phyloP scores from a whole-genome alignment of 2,113 vertebrate species.

The Datnioides undecimradiatus region DNA sequence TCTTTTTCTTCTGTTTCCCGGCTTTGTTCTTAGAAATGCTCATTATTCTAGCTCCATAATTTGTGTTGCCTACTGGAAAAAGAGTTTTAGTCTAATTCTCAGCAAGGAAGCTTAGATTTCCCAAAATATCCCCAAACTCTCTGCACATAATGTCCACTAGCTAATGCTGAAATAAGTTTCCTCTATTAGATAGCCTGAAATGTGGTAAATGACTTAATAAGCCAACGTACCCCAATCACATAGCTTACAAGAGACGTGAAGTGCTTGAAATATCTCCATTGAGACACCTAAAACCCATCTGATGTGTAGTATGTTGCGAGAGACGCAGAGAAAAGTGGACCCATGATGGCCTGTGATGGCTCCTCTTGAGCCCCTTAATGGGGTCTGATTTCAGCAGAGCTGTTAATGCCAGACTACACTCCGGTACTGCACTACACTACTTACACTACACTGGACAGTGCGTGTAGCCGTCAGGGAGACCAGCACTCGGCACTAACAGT shows the following conservation, averaged over 20 bases:
- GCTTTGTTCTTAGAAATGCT: too few relatives aligned
- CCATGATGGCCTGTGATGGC: conserved; percentile 26
- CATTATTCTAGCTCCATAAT: too few relatives aligned
- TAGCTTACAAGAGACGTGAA: conserved; percentile 23
- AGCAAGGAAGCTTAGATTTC: too few relatives aligned
- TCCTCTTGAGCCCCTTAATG: conserved; percentile 55
- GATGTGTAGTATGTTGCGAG: conserved; percentile 45
- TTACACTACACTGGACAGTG: conserved; percentile 19
- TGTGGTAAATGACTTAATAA: conserved; percentile 1
- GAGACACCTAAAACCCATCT: conserved; percentile 6
- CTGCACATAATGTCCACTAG: background rate
- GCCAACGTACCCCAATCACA: conserved; percentile 5
- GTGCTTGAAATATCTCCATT: conserved; percentile 41
- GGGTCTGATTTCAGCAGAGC: conserved; percentile 30
- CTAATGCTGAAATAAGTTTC: background rate
- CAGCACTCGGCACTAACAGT: conserved; percentile 43
- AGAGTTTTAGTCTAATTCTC: too few relatives aligned
- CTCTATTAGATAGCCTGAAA: background rate
- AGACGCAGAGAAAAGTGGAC: conserved; percentile 34
- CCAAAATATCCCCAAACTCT: too few relatives aligned
- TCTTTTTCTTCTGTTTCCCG: too few relatives aligned
- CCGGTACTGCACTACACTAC: background rate
- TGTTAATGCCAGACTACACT: conserved; percentile 18
- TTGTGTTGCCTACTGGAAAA: too few relatives aligned
- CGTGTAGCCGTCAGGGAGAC: conserved; percentile 39